These are phyloP conservation scores for Hypselothyrea guttata DNA, from an alignment of 2,888 invertebrate genomes.

Conservation along the genomic window DNA sequence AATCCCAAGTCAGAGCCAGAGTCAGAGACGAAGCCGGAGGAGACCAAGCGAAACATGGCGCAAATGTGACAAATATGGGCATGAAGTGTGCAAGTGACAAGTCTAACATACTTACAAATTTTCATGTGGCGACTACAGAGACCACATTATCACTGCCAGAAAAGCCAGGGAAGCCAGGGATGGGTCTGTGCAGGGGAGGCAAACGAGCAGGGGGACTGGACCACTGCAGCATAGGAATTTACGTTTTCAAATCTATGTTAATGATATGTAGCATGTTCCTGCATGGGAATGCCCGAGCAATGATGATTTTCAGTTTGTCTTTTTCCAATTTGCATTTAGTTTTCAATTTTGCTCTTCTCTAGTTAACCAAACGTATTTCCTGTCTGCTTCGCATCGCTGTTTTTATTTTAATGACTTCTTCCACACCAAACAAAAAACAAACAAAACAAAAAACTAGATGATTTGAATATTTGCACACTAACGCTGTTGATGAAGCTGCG, in stretches of 20 bases:
- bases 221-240: conserved; percentile 55
- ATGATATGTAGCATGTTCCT: conserved; percentile 47
- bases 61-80: conserved; percentile 79
- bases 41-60: conserved; percentile 63
- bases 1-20: background rate
- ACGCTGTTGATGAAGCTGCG: conserved; percentile 59
- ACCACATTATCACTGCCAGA: conserved; percentile 53
- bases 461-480: conserved; percentile 72
- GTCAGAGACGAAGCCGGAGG: background rate
- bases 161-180: background rate
- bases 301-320: conserved; percentile 63
- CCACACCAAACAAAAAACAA: too few relatives aligned
- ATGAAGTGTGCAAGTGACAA: conserved; percentile 79
- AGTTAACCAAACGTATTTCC: conserved; percentile 71
- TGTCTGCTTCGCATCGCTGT: conserved; percentile 57
- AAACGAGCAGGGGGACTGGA: conserved; percentile 15
- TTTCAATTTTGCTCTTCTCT: conserved; percentile 18
- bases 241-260: conserved; percentile 77
- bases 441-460: conserved; percentile 30
- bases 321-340: background rate
- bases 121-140: conserved; percentile 56
- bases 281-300: background rate
- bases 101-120: conserved; percentile 77
- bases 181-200: background rate
- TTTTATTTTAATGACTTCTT: conserved; percentile 68